Conservation (phyloP, 2,888 invertebrate species). For the Autographa gamma region DNA sequence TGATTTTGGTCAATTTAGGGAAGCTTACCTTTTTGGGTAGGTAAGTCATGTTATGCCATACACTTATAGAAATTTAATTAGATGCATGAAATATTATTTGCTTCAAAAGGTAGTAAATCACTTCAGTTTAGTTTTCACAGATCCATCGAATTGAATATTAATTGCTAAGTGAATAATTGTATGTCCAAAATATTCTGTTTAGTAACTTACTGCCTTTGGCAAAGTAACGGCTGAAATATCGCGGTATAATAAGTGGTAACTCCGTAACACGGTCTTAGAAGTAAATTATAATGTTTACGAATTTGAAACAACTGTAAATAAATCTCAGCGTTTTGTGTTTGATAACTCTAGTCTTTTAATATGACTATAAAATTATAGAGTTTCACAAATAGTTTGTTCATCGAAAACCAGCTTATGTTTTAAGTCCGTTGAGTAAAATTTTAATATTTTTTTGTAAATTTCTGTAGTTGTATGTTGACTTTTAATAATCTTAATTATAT, state of each 20-base stretch:
- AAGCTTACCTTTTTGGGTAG: no score
- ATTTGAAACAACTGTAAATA: slow-evolving; percentile 12
- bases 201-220: slow-evolving; percentile 21
- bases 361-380: background rate
- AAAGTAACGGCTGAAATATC: slow-evolving; percentile 14
- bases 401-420: background rate
- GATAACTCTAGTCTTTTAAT: background rate
- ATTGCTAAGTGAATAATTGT: slow-evolving; percentile 39
- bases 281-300: slow-evolving; percentile 25
- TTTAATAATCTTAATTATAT: no score
- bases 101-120: background rate
- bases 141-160: slow-evolving; percentile 23
- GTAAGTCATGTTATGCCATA: no score
- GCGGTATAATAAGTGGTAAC: slow-evolving; percentile 39
- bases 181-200: slow-evolving; percentile 9
- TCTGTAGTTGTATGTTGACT: no score
- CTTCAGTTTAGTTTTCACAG: slow-evolving; percentile 5
- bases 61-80: no score
- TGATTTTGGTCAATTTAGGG: no score
- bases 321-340: background rate
- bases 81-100: background rate
- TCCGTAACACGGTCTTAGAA: background rate
- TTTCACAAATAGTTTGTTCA: background rate
- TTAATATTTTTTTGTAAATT: no score
- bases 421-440: background rate